Evolutionary conservation across 2,888 invertebrate species (phyloP).

Genomic region (Hermodice carunculata): DNA sequence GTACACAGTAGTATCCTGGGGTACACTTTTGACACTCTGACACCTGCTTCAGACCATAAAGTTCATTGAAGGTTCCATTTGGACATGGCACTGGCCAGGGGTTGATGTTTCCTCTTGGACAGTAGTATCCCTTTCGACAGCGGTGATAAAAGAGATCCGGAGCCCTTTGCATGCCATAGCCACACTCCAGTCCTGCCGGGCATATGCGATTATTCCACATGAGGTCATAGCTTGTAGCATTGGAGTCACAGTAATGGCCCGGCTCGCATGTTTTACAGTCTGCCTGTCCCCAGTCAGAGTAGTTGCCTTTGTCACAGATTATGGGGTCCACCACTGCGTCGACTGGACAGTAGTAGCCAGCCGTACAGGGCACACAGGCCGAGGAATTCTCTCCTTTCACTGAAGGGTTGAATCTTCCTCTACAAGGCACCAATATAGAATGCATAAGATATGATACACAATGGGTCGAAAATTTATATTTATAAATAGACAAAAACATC

Average conservation of each 20-base stretch:
- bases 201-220: constrained; percentile 36
- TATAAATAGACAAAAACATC: background rate
- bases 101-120: constrained; percentile 63
- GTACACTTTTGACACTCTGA: constrained; percentile 64
- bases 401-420: constrained; percentile 53
- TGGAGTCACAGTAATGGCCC: constrained; percentile 61
- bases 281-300: constrained; percentile 55
- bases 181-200: constrained; percentile 63
- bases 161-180: constrained; percentile 53
- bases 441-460: background rate
- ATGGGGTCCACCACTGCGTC: constrained; percentile 50
- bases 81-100: constrained; percentile 64
- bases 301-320: constrained; percentile 63
- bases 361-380: constrained; percentile 54
- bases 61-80: constrained; percentile 59
- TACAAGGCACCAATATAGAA: constrained; percentile 35
- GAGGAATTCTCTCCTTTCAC: constrained; percentile 51
- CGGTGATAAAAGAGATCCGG: constrained; percentile 55
- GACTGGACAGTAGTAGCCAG: constrained; percentile 64
- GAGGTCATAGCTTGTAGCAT: constrained; percentile 58
- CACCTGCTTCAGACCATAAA: constrained; percentile 50
- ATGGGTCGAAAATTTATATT: background rate
- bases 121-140: constrained; percentile 64
- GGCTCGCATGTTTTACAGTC: constrained; percentile 56
- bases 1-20: constrained; percentile 60